Evolutionary conservation across 2,797 vertebrate genomes (phyloP), one percentile per base, ranked within the genome.

Genomic region (Graptemys geographica): DNA sequence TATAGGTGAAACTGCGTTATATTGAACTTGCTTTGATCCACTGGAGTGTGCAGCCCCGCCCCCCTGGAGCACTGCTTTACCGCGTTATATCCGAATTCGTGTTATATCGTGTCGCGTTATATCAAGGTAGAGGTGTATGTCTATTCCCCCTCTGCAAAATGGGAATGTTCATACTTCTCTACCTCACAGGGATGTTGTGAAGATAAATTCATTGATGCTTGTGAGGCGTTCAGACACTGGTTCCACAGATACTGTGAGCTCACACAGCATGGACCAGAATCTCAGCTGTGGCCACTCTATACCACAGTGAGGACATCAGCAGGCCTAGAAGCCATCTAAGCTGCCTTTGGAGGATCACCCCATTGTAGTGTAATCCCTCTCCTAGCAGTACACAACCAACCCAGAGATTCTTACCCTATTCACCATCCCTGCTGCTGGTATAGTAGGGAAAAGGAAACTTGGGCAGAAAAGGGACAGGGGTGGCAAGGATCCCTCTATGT

Each of bases 171-270:
- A n/a, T 84, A 55, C 10, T 37, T 90, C n/a, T 15, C 55, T 79
- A 83, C n/a, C 13, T 16, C 10, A 11, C 6, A 78, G 31, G 49
- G 51, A 16, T 55, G n/a, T 52, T 53, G 51, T 44, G 51, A 81
- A 18, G 44, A 31, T 78, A 78, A 47, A 9, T 78, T 78, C 44
- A 47, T 49, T 49, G 74, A 78, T 49, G 44, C 13, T 28, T 49
- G 44, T 28, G 41, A 31, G 56, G 81, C 1, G 83, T 0, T 0
- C 44, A 47, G 55, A 82, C 57, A 5, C 1, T 19, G 55, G 33
- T 13, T 41, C 21, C 2, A 52, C 27, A 76, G 41, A 10, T 11
- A 47, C 27, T 10, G 15, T 11, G 69, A 72, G n/a, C n/a, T 23
- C n/a, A 23, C n/a, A 41, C 19, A 23, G 5, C 65, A 72, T 41